Base-by-base conservation (phyloP, 1,140 invertebrate species). In the Cardiocondyla obscurior region DNA sequence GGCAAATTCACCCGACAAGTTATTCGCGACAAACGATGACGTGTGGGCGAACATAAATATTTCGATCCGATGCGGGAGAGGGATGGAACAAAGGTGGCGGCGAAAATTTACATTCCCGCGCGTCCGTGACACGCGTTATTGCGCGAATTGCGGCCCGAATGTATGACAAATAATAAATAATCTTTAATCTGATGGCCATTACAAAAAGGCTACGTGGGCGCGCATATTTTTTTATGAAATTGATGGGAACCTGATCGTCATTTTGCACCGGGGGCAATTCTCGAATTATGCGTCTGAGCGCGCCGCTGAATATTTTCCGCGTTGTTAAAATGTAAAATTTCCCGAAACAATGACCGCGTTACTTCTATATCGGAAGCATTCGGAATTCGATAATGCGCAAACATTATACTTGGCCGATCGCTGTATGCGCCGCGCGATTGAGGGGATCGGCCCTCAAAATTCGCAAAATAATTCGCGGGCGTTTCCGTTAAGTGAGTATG, bases 111-210 rank as follows among this genome's bases (percentile, higher is more conserved):
- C 74, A 79, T 79, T 67, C 46, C 60, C 28, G 60, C 74, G 53
- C 60, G 74, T 33, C 33, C 16, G 74, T 53, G 46, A 69, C 46
- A 53, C 73, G 58, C 44, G 58, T 77, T 77, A 53, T 77, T 77
- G 74, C 74, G 60, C 74, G 74, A 77, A 67, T 77, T 53, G 60
- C 42, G 60, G 60, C 60, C n/a, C 60, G 60, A 69, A 79, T 79
- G 36, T 79, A 79, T 79, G 62, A 79, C 74, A 67, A 79, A 67
- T 79, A 79, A 79, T 79, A 79, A 79, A 79, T 79, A 79, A 79
- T 77, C 60, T 65, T 77, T 77, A 77, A 77, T 79, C 74, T 67
- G 74, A 55, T 53, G 74, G 62, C 36, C 36, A 79, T 79, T 79
- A 77, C 22, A 79, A 69, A 57, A 58, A 53, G 33, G 60, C 22